A percentile compares a stretch with the other conserved stretches of the same genome.
Conservation (phyloP, 2,797 vertebrate species). For the Parotocinclus haroldoi region DNA sequence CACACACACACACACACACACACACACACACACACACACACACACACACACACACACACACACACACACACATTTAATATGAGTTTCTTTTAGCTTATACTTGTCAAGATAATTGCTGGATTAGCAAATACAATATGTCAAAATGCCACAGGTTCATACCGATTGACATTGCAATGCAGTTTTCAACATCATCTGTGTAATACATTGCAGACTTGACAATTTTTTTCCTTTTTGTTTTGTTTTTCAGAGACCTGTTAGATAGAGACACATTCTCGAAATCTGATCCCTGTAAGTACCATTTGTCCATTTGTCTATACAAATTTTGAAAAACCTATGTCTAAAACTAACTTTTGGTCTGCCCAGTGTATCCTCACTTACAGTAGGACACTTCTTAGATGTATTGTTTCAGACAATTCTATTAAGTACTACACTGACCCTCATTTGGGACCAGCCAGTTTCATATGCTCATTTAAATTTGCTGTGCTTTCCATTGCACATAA, state of each 20-base stretch:
- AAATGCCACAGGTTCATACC: too few relatives aligned
- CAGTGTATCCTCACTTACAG: too few relatives aligned
- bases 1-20: too few relatives aligned
- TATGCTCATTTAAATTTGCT: slow-evolving; percentile 31
- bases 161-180: too few relatives aligned
- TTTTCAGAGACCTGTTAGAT: slow-evolving; percentile 85
- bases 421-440: neutral
- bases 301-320: neutral
- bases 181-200: too few relatives aligned
- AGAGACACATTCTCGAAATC: slow-evolving; percentile 97
- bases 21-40: too few relatives aligned
- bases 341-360: neutral
- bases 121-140: too few relatives aligned
- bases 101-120: too few relatives aligned
- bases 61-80: too few relatives aligned
- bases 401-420: neutral
- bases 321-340: neutral
- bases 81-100: too few relatives aligned
- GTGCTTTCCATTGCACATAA: slow-evolving; percentile 48
- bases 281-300: slow-evolving; percentile 83
- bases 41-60: too few relatives aligned
- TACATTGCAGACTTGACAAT: too few relatives aligned
- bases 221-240: slow-evolving; percentile 44
- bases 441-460: slow-evolving; percentile 11
- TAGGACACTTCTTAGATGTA: neutral